Evolutionary conservation across 2,888 invertebrate genomes (phyloP).

Genomic region (Cecidostiba fungosa): DNA sequence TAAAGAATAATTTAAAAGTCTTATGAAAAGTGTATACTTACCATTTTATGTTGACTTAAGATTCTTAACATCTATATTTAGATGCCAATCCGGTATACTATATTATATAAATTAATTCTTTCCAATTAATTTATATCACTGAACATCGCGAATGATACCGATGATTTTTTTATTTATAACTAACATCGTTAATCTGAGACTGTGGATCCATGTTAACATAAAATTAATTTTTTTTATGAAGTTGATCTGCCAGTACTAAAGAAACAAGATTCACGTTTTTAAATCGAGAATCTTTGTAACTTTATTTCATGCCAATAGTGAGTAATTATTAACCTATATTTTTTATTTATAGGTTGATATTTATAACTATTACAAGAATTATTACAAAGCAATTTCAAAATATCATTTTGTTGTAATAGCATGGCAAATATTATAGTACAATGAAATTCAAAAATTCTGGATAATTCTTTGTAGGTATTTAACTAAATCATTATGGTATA

Average conservation of each 20-base stretch:
- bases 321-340: conserved; percentile 13
- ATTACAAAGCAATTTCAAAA: not conserved
- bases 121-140: not conserved
- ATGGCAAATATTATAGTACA: not conserved
- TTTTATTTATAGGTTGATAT: not conserved
- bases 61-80: not conserved
- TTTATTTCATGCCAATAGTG: not conserved
- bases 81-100: not conserved
- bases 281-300: not conserved
- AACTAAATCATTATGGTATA: not conserved
- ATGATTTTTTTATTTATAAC: not conserved
- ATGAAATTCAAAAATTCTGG: conserved; percentile 4
- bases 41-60: conserved; percentile 14
- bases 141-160: not conserved
- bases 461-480: not conserved
- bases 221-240: conserved; percentile 9
- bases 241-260: not conserved
- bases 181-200: not conserved
- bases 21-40: not conserved
- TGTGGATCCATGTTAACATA: not conserved
- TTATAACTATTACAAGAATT: not conserved
- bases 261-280: not conserved
- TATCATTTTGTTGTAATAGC: not conserved
- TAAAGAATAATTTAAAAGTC: not conserved
- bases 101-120: not conserved